A percentile compares a stretch with the other conserved stretches of the same genome.
These are phyloP conservation scores for Drosophila koepferae DNA, from an alignment of 2,888 invertebrate species.

Conservation along the genomic window DNA sequence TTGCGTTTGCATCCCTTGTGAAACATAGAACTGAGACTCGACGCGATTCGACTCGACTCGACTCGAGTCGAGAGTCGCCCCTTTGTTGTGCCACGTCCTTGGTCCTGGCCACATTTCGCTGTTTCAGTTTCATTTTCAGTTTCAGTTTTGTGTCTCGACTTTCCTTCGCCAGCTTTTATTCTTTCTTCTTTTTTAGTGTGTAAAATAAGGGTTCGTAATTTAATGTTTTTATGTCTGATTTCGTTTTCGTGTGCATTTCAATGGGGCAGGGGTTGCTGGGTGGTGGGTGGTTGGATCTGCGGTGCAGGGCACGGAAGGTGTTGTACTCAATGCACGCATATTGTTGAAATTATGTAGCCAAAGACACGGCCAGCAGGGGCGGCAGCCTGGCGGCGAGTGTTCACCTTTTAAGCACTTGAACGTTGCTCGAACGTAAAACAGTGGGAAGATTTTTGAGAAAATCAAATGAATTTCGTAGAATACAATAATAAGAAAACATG, in stretches of 20 bases:
- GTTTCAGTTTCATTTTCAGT: constrained; percentile 66
- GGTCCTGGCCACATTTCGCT: constrained; percentile 54
- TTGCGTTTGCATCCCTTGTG: constrained; percentile 79
- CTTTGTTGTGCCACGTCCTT: constrained; percentile 67
- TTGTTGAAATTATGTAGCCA: constrained; percentile 83
- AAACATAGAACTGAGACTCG: constrained; percentile 24
- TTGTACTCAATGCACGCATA: constrained; percentile 74
- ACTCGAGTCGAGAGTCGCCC: constrained; percentile 44
- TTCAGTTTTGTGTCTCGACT: constrained; percentile 68
- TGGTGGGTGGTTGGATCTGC: constrained; percentile 22
- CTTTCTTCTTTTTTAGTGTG: constrained; percentile 62
- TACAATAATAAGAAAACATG: background rate
- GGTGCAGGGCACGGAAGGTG: constrained; percentile 30
- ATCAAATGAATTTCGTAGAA: background rate
- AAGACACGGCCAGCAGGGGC: constrained; percentile 28
- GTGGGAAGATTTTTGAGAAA: constrained; percentile 19
- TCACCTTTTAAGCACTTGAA: constrained; percentile 66
- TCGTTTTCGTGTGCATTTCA: constrained; percentile 60
- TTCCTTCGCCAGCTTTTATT: constrained; percentile 53
- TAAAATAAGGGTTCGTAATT: constrained; percentile 83
- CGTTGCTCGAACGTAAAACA: constrained; percentile 41
- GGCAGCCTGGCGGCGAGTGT: constrained; percentile 45
- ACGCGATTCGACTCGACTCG: constrained; percentile 31
- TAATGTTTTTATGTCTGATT: constrained; percentile 83
- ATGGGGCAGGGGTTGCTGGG: constrained; percentile 6